Evolutionary conservation across 2,888 invertebrate species (phyloP).

Genomic region (Brachylomia viminalis): DNA sequence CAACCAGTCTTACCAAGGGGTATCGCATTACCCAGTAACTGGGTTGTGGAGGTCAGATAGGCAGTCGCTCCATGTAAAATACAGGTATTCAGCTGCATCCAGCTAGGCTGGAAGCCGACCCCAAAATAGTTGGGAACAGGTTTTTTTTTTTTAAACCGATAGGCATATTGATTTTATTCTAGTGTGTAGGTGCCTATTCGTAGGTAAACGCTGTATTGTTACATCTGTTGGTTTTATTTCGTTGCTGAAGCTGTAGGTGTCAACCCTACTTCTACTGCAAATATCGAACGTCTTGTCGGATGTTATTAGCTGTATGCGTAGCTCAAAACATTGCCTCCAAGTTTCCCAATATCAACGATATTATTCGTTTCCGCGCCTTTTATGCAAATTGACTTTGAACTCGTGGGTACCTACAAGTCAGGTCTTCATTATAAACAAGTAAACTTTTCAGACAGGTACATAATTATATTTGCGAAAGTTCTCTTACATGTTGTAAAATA

Average conservation of each 20-base stretch:
- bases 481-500: slow-evolving; percentile 26
- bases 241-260: slow-evolving; percentile 16
- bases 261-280: slow-evolving; percentile 75
- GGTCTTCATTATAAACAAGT: slow-evolving; percentile 73
- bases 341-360: slow-evolving; percentile 85
- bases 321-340: slow-evolving; percentile 79
- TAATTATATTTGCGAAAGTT: slow-evolving; percentile 47
- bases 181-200: not conserved
- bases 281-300: slow-evolving; percentile 78
- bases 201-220: not conserved
- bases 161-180: too few relatives aligned
- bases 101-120: too few relatives aligned
- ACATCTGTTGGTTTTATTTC: not conserved
- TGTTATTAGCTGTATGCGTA: slow-evolving; percentile 78
- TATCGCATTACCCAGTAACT: too few relatives aligned
- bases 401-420: slow-evolving; percentile 70
- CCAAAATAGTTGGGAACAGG: too few relatives aligned
- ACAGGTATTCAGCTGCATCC: too few relatives aligned
- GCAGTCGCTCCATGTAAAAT: too few relatives aligned
- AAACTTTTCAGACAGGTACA: slow-evolving; percentile 67
- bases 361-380: slow-evolving; percentile 79
- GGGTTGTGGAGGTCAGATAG: too few relatives aligned
- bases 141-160: too few relatives aligned
- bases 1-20: too few relatives aligned
- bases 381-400: slow-evolving; percentile 76